These are phyloP conservation scores for Adoxophyes honmai DNA, from an alignment of 1,140 invertebrate genomes.

Conservation along the genomic window DNA sequence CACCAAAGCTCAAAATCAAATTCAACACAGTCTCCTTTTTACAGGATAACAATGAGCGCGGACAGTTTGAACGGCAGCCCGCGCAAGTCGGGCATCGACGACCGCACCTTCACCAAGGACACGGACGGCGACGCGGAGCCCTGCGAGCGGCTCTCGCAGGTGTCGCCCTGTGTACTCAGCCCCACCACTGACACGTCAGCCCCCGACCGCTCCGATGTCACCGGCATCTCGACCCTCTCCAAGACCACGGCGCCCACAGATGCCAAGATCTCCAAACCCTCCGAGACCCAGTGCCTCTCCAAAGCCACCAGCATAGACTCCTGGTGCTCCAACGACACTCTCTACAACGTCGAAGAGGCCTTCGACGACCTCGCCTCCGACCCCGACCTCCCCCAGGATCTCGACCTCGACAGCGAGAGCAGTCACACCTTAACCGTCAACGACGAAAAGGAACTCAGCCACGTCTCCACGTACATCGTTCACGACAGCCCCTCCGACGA, in stretches of 20 bases:
- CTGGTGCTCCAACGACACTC: constrained; percentile 80
- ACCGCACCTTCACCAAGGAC: constrained; percentile 52
- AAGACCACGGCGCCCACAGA: constrained; percentile 67
- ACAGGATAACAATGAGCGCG: constrained; percentile 69
- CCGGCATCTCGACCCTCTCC: constrained; percentile 61
- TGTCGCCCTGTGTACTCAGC: constrained; percentile 61
- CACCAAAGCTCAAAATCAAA: no score
- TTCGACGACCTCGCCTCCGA: constrained; percentile 72
- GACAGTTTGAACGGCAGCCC: constrained; percentile 70
- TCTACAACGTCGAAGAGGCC: constrained; percentile 79
- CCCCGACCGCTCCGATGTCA: constrained; percentile 50
- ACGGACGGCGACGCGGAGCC: constrained; percentile 54
- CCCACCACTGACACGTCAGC: constrained; percentile 62
- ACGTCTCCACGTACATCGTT: constrained; percentile 65
- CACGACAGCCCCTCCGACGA: constrained; percentile 65
- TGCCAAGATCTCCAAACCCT: constrained; percentile 63
- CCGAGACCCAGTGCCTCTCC: constrained; percentile 69
- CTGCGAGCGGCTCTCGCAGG: constrained; percentile 63
- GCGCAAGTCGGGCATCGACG: constrained; percentile 47
- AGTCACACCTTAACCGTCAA: constrained; percentile 60
- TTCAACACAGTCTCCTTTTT: no score
- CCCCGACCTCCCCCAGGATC: constrained; percentile 48
- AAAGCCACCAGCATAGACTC: constrained; percentile 80
- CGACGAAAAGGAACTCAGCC: constrained; percentile 58
- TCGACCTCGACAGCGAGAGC: constrained; percentile 51